Evolutionary conservation across 2,888 invertebrate species (phyloP), one percentile per base, ranked within the genome.

Genomic region (Apotomis capreana): DNA sequence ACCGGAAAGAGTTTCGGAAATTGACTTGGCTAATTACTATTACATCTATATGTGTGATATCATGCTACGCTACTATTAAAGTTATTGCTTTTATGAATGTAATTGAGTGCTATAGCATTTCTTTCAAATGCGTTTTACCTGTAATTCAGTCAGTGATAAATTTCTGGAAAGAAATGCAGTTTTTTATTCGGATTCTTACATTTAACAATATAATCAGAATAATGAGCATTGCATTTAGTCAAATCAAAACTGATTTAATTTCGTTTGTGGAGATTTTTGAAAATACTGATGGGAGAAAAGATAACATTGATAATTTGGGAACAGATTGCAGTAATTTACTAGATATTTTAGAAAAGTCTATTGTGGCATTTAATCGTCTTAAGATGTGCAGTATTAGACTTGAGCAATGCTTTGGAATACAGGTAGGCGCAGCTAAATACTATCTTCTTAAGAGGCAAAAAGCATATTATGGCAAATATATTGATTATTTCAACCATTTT

Each of bases 391-490:
- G 69, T 26, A 37, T 49, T 15, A 62, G 15, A 37, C 55, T 69
- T 8, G 62, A 69, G 12, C 46, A 62, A 51, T 62, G 69, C 44
- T 69, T 62, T 15, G 69, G 69, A 12, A 36, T 62, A 15, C 69
- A 69, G 55, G 69, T 67, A 58, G 9, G n/a, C 26, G 13, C 10
- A 5, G 9, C 3, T 10, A 0, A 49, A 9, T 40, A 40, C 5
- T 6, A 40, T 40, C 6, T 40, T 26, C 26, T 26, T 26, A 26
- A 26, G 26, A 2, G 26, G 26, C 26, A 15, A 15, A 15, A 15
- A 15, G 0, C 26, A 26, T 26, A 26, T 26, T 2, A 26, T 26
- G 26, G 2, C 26, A 26, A 26, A 26, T 26, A 26, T 26, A 26
- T 26, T 26, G 26, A 26, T 26, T 26, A 26, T 2, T 2, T 26